phyloP scores from a whole-genome alignment of 2,113 vertebrate genomes.

The Crotalus helleri region DNA sequence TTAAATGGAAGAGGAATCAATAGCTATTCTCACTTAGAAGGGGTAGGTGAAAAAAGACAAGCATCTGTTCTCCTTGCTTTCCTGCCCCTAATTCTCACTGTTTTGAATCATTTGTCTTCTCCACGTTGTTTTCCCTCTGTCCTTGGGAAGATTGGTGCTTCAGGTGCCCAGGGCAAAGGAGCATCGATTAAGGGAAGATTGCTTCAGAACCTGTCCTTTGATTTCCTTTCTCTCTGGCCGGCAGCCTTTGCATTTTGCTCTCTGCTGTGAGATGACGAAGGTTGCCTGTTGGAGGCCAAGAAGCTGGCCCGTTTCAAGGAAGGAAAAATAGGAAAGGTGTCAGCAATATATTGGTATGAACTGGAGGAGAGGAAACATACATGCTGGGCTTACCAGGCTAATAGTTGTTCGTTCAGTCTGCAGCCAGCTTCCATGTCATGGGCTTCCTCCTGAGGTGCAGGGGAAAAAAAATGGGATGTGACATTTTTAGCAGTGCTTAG shows the following conservation, averaged over 20 bases:
- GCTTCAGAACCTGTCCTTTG: neutral
- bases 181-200: neutral
- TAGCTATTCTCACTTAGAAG: neutral
- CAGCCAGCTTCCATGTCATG: neutral
- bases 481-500: neutral
- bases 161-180: constrained; percentile 43
- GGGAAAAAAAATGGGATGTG: neutral
- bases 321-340: neutral
- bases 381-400: neutral
- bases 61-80: neutral
- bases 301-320: neutral
- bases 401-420: neutral
- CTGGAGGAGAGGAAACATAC: neutral
- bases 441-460: neutral
- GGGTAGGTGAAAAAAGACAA: neutral
- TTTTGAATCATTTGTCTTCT: neutral
- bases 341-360: neutral
- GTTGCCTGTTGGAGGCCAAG: constrained; percentile 16
- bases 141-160: constrained; percentile 21
- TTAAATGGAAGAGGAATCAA: neutral
- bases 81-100: too few relatives aligned
- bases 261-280: constrained; percentile 18
- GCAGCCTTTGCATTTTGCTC: neutral
- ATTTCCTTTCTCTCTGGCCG: neutral
- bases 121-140: neutral